Evolutionary conservation across 2,113 vertebrate species (phyloP).

Genomic region (Spilogale gracilis): DNA sequence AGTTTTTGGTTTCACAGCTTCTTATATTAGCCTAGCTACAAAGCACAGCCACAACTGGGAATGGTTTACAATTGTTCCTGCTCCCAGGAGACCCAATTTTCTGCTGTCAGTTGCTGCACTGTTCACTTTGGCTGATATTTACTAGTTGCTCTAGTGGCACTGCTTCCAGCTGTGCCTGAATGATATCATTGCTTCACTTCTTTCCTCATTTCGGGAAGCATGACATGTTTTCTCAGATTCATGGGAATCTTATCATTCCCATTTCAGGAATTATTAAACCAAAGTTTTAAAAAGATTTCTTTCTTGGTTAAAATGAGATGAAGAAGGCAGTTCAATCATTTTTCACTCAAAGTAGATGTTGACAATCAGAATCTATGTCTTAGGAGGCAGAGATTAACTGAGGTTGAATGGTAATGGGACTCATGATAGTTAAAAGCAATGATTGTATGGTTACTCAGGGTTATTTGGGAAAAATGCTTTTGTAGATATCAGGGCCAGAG

Average conservation of each 20-base stretch:
- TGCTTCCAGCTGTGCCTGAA: background rate
- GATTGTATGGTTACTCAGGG: background rate
- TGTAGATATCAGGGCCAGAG: background rate
- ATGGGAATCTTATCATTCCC: background rate
- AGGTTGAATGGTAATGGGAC: background rate
- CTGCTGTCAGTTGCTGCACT: background rate
- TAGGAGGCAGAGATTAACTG: background rate
- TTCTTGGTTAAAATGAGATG: background rate
- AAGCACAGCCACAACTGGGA: background rate
- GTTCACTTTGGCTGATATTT: background rate
- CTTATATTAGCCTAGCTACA: slow-evolving; percentile 2
- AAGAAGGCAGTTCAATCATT: background rate
- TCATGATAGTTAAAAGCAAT: background rate
- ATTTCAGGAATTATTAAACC: background rate
- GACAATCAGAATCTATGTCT: background rate
- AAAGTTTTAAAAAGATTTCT: background rate
- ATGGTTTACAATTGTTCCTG: background rate
- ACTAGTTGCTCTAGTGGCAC: background rate
- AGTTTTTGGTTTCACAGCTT: background rate
- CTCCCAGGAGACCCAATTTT: background rate
- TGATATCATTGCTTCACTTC: background rate
- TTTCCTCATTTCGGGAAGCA: background rate
- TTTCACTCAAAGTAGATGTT: slow-evolving; percentile 11
- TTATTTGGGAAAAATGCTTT: slow-evolving; percentile 16
- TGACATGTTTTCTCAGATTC: background rate